Evolutionary conservation across 2,797 vertebrate species (phyloP), one percentile per base, ranked within the genome.

Genomic region (Lemur catta): DNA sequence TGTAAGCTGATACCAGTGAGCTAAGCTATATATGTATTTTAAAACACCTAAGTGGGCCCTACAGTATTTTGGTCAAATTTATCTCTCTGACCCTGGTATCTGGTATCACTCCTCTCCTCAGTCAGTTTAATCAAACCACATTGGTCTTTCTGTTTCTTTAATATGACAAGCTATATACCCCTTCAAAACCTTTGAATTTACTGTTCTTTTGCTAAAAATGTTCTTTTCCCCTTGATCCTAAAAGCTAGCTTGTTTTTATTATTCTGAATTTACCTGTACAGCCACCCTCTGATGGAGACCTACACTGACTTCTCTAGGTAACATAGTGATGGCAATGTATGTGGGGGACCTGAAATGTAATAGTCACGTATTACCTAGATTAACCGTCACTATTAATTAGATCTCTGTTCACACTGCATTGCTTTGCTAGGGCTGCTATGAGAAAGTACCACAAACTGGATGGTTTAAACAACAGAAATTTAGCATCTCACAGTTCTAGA

Each of bases 271-370:
- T 35, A 22, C 38, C 46, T 57, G 1, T 28, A 33, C 33, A 57
- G 26, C 33, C 33, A 26, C 17, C 30, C 7, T 18, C 22, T 46
- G 10, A 35, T 26, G 7, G 30, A 71, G 11, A 38, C 35, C 20
- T n/a, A 24, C 15, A 18, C 0, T 78, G 67, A 46, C 30, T 46
- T 30, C 20, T 26, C 22, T 20, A 17, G 24, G 7, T 22, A 43
- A 50, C 4, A 11, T 6, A 17, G 57, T 41, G 38, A 71, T 48
- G 28, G 9, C 22, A 48, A 14, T 7, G 6, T 28, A 48, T 10
- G 0, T 4, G 1, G 17, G 15, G 1, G 30, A 61, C 18, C 55
- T 61, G 41, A 59, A 84, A n/a, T 22, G 4, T 9, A 12, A 4
- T 22, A 22, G 35, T 9, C 1, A 15, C 9, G 0, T 61, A 52